These are phyloP conservation scores for Rhamnusium bicolor DNA, from an alignment of 2,888 invertebrate genomes.

Conservation along the genomic window DNA sequence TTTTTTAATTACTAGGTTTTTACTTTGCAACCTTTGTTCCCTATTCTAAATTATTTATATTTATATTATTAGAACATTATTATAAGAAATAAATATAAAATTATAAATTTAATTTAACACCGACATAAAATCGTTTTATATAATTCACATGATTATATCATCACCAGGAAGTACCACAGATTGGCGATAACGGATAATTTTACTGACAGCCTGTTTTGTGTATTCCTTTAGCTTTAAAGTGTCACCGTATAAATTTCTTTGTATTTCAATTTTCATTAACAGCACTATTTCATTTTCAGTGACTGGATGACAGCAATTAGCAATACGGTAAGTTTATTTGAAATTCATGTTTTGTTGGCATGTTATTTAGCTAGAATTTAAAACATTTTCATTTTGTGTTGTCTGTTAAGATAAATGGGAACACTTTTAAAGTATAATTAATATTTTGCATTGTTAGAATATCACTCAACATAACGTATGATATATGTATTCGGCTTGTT, in stretches of 20 bases:
- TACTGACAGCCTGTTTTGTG: neutral
- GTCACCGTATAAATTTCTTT: neutral
- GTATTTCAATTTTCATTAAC: neutral
- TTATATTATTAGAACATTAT: too few relatives aligned
- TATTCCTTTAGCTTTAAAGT: neutral
- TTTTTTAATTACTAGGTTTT: too few relatives aligned
- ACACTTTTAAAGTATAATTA: neutral
- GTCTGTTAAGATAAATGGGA: neutral
- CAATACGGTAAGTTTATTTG: slow-evolving; percentile 79
- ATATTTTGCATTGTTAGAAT: neutral
- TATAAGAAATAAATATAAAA: too few relatives aligned
- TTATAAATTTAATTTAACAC: too few relatives aligned
- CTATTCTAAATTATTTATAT: too few relatives aligned
- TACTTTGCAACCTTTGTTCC: too few relatives aligned
- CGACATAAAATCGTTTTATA: too few relatives aligned
- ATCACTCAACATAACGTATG: neutral
- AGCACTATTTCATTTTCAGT: slow-evolving; percentile 71
- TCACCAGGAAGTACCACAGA: neutral
- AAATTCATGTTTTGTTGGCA: neutral
- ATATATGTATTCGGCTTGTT: too few relatives aligned
- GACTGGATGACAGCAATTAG: slow-evolving; percentile 88
- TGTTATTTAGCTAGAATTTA: neutral
- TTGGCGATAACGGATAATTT: neutral
- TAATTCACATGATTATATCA: neutral
- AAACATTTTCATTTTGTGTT: neutral